Base-by-base conservation (phyloP, 2,797 vertebrate genomes). In the Todus mexicanus region DNA sequence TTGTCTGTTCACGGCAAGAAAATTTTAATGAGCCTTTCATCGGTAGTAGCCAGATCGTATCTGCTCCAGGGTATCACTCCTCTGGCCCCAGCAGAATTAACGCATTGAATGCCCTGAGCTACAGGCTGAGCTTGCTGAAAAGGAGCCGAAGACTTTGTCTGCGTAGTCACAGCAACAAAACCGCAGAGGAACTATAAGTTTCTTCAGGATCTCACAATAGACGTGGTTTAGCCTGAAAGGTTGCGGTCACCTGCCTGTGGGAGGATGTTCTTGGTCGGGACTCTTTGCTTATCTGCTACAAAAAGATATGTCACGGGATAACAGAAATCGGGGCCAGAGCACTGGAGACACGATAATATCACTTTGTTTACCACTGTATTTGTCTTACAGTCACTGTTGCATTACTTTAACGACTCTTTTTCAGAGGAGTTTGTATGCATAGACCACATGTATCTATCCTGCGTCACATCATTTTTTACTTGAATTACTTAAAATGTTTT, bases 1-100 rank as follows among this genome's bases (percentile, higher is more conserved):
- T 90, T 70, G 54, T 81, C 69, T 47, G 57, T 79, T 87, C n/a
- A 4, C 79, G 87, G 89, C 81, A 92, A 95, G 89, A 68, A 96
- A 84, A 90, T 84, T 90, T 95, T 93, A 93, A 91, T 93, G 86
- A 89, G 89, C 53, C 77, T 90, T 90, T 93, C 81, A 63, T 85
- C 37, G 10, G 84, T 47, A 69, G 84, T 16, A 94, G 87, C 82
- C 59, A 72, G 90, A 80, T 95, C 4, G 5, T 95, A 72, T 92
- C 92, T 91, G 87, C 50, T 90, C 73, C 37, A 11, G 75, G 80
- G 78, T 84, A 93, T 95, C 84, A 51, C 87, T 94, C 74, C 45
- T 88, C 89, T 68, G 86, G 93, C 93, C 90, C 53, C 93, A 73
- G 93, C 84, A 73, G 82, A 93, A 89, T 92, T 87, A 95, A 59